Base-by-base conservation (phyloP, 1,140 invertebrate species). In the Trialeurodes vaporariorum region DNA sequence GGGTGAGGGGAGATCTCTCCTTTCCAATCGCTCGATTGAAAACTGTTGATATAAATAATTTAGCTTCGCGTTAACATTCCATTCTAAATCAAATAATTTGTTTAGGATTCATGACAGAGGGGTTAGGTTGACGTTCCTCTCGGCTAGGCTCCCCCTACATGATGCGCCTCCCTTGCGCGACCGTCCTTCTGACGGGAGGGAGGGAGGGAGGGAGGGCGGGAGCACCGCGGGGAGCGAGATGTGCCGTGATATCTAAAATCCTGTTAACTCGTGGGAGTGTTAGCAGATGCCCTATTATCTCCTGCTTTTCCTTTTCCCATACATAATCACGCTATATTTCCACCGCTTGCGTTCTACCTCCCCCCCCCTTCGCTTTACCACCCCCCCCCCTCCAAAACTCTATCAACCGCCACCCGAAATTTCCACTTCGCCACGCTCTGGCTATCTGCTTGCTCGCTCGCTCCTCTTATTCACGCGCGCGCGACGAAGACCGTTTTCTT, bases 41-140 rank as follows among this genome's bases (percentile, higher is more conserved):
- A 49, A 49, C 34, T 49, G 34, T 49, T 49, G 34, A 49, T 49
- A 49, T 49, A 49, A 49, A 49, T 49, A 49, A 49, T 49, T 49
- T 49, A 49, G 34, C 34, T n/a, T n/a, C n/a, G 34, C 5, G 34
- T 49, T 49, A 49, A 49, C 34, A 49, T 49, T 17, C 17, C 34
- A 49, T 49, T 17, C 17, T 17, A 49, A 49, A 49, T 49, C 34
- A 49, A 9, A 49, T 49, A 49, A 49, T 49, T 49, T 49, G 34
- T 49, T 49, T 17, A 49, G 5, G 34, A 49, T 49, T 9, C 34
- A 17, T 9, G 5, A 17, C 34, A 17, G 34, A 49, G 34, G 34
- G 34, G 34, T 49, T n/a, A n/a, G n/a, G n/a, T n/a, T n/a, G n/a
- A n/a, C n/a, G n/a, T n/a, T n/a, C n/a, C n/a, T n/a, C n/a, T n/a